These are phyloP conservation scores for Acanthaster planci DNA, from an alignment of 35 echinoderm and acorn worm genomes.

Conservation along the genomic window DNA sequence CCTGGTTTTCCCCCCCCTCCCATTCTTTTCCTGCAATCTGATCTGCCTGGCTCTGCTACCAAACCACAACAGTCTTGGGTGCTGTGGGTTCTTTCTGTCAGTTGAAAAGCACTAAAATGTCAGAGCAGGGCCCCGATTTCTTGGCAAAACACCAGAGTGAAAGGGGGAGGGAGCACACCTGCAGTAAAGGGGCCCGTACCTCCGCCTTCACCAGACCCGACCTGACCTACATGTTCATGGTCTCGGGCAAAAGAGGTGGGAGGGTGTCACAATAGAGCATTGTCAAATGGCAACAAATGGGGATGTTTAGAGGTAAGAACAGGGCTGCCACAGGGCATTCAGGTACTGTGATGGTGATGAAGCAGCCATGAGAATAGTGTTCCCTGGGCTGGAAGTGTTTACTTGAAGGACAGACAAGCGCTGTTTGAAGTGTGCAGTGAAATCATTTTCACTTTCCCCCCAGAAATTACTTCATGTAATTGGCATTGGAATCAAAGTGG, in stretches of 20 bases:
- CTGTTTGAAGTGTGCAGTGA: too few relatives aligned
- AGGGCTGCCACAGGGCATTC: background rate
- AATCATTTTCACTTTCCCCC: too few relatives aligned
- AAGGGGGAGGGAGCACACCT: conserved; percentile 19
- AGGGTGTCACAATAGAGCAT: conserved; percentile 1
- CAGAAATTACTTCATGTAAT: too few relatives aligned
- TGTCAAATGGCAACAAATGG: conserved; percentile 12
- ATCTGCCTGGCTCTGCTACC: background rate
- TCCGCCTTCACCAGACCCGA: background rate
- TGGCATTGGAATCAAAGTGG: too few relatives aligned
- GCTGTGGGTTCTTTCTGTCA: background rate
- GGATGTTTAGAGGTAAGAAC: background rate
- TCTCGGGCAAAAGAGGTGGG: conserved; percentile 16
- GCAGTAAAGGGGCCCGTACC: background rate
- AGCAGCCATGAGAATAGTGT: background rate
- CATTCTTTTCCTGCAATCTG: conserved; percentile 6
- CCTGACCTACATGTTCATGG: conserved; percentile 7
- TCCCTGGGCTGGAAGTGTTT: background rate
- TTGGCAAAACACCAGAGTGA: background rate
- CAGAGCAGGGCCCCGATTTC: conserved; percentile 5
- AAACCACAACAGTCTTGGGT: background rate
- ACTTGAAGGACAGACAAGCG: too few relatives aligned
- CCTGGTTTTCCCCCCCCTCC: too few relatives aligned
- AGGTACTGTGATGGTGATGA: background rate
- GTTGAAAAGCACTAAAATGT: conserved; percentile 3